phyloP scores from a whole-genome alignment of 2,888 invertebrate genomes.

The Acanthosepion esculentum region DNA sequence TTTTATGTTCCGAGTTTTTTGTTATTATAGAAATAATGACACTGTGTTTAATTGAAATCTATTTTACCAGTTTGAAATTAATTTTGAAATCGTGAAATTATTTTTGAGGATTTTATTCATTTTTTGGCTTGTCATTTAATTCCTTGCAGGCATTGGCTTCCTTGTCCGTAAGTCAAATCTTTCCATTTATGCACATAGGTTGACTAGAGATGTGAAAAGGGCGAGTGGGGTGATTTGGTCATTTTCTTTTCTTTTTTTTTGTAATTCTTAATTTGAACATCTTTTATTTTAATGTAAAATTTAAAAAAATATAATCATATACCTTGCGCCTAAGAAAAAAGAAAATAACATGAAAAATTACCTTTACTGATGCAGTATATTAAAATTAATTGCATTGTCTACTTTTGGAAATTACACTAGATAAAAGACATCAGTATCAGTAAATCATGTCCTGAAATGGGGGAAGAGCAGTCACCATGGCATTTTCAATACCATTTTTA shows the following conservation, averaged over 20 bases:
- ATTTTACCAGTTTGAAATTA: not conserved
- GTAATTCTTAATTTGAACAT: too few species aligned
- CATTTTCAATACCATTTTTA: too few species aligned
- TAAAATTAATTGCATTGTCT: too few species aligned
- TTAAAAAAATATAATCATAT: too few species aligned
- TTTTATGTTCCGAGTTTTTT: not conserved
- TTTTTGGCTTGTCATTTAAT: slow-evolving; percentile 5
- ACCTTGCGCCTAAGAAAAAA: too few species aligned
- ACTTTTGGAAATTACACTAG: too few species aligned
- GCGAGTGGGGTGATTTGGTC: not conserved
- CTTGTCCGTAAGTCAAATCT: slow-evolving; percentile 1
- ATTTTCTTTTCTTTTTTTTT: not conserved
- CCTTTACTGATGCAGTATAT: too few species aligned
- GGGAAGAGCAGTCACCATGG: too few species aligned
- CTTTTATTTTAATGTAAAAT: too few species aligned
- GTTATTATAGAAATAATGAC: not conserved
- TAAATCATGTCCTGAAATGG: too few species aligned
- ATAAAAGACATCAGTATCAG: too few species aligned
- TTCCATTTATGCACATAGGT: not conserved
- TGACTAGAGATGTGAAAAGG: not conserved
- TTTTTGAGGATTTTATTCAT: not conserved
- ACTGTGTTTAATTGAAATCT: not conserved
- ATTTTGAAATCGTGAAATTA: not conserved
- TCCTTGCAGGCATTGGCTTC: slow-evolving; percentile 12
- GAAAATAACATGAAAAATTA: too few species aligned